Percentiles rank a stretch among this genome's conserved stretches.
phyloP scores from a whole-genome alignment of 2,888 invertebrate genomes.

The Lasioglossum figueresi region DNA sequence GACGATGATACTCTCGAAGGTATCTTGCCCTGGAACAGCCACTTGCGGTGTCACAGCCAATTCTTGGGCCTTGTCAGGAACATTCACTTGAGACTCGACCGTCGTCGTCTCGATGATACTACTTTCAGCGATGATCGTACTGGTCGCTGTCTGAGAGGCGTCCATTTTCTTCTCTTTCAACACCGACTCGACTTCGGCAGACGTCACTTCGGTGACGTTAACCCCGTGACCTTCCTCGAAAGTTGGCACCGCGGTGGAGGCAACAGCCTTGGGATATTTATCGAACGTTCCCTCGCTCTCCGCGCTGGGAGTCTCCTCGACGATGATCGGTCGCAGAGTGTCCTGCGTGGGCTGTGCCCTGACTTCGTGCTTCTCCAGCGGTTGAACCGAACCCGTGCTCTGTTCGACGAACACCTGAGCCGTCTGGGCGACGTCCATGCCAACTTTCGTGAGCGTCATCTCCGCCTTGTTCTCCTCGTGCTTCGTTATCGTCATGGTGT shows the following conservation, averaged over 20 bases:
- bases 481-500: slow-evolving; percentile 65
- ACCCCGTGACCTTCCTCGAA: slow-evolving; percentile 85
- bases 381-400: slow-evolving; percentile 72
- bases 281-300: slow-evolving; percentile 76
- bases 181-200: slow-evolving; percentile 86
- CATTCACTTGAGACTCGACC: slow-evolving; percentile 79
- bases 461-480: slow-evolving; percentile 69
- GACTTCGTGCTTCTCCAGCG: slow-evolving; percentile 69
- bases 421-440: slow-evolving; percentile 80
- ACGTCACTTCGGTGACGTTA: slow-evolving; percentile 85
- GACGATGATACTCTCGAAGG: slow-evolving; percentile 86
- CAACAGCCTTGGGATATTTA: slow-evolving; percentile 73
- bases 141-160: slow-evolving; percentile 72
- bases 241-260: slow-evolving; percentile 77
- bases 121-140: slow-evolving; percentile 76
- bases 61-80: slow-evolving; percentile 70
- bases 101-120: slow-evolving; percentile 76
- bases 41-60: slow-evolving; percentile 79
- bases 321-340: slow-evolving; percentile 75
- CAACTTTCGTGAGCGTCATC: slow-evolving; percentile 69
- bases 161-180: slow-evolving; percentile 83
- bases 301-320: slow-evolving; percentile 74
- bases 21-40: slow-evolving; percentile 84
- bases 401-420: slow-evolving; percentile 79
- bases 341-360: slow-evolving; percentile 76